A percentile compares a stretch with the other conserved stretches of the same genome.
Conservation (phyloP, 2,113 vertebrate species). For the Rhinoptilus africanus region DNA sequence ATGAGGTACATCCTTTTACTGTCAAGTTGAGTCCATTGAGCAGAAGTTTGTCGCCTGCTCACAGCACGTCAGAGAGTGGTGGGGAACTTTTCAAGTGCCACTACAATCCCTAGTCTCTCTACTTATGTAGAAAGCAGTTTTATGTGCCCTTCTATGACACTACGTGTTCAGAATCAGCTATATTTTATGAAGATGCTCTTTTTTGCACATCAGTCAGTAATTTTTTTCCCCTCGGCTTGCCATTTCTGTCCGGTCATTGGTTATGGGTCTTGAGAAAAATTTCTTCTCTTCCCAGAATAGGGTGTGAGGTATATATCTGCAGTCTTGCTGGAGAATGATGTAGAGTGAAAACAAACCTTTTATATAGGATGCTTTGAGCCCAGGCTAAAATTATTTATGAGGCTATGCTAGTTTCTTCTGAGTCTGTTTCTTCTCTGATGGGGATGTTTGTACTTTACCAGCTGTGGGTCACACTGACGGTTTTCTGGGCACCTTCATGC, state of each 20-base stretch:
- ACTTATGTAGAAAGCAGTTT: slow-evolving; percentile 14
- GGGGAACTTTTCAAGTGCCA: not conserved
- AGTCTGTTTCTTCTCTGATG: not conserved
- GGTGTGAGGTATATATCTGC: not conserved
- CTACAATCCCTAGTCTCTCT: not conserved
- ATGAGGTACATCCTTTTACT: not conserved
- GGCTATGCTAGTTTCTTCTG: not conserved
- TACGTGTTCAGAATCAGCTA: not conserved
- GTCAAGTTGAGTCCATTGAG: not conserved
- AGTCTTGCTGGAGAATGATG: not conserved
- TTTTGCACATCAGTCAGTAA: not conserved
- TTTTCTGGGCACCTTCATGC: not conserved
- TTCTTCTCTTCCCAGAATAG: not conserved
- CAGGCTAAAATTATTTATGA: slow-evolving; percentile 44
- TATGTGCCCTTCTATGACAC: not conserved
- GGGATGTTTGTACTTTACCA: not conserved
- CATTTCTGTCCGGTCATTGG: not conserved
- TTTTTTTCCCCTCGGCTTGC: not conserved
- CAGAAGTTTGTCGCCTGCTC: not conserved
- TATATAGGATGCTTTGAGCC: not conserved
- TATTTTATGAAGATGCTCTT: slow-evolving; percentile 34
- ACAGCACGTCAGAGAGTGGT: not conserved
- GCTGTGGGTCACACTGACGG: not conserved
- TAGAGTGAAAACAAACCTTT: slow-evolving; percentile 11
- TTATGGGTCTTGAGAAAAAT: not conserved